Conservation (phyloP, 2,113 vertebrate genomes). For the Bos indicus region DNA sequence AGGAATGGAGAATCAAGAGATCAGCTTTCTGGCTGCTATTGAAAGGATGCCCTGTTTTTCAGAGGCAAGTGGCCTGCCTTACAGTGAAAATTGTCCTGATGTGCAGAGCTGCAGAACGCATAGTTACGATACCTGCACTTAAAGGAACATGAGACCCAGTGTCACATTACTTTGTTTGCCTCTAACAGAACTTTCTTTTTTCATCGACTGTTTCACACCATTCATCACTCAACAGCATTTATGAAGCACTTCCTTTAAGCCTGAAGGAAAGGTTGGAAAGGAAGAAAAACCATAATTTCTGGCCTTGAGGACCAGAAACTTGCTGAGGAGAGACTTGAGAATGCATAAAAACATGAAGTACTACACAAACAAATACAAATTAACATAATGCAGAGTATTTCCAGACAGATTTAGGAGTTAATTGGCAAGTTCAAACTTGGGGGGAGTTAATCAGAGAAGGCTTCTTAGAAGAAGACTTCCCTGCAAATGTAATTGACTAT, state of each 20-base stretch:
- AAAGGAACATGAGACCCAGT: not conserved
- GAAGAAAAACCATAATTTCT: not conserved
- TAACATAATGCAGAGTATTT: not conserved
- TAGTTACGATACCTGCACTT: not conserved
- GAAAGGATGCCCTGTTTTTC: constrained; percentile 43
- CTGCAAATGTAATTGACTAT: constrained; percentile 6
- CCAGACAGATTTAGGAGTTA: not conserved
- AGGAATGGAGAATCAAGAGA: constrained; percentile 33
- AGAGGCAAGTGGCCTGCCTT: constrained; percentile 1
- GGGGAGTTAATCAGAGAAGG: not conserved
- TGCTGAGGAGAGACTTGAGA: not conserved
- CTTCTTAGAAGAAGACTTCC: not conserved
- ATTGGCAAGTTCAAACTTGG: not conserved
- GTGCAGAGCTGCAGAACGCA: not conserved
- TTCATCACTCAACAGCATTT: not conserved
- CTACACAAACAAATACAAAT: not conserved
- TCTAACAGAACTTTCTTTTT: not conserved
- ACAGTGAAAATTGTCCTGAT: constrained; percentile 1
- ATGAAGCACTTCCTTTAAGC: not conserved
- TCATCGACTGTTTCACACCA: not conserved
- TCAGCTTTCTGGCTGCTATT: constrained; percentile 41
- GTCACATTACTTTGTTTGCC: not conserved
- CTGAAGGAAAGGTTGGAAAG: constrained; percentile 8
- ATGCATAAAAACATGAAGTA: not conserved
- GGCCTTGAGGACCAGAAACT: not conserved